A percentile compares a stretch with the other conserved stretches of the same genome.
Evolutionary conservation across 2,888 invertebrate genomes (phyloP).

Genomic region (Leptinotarsa tumamoca): DNA sequence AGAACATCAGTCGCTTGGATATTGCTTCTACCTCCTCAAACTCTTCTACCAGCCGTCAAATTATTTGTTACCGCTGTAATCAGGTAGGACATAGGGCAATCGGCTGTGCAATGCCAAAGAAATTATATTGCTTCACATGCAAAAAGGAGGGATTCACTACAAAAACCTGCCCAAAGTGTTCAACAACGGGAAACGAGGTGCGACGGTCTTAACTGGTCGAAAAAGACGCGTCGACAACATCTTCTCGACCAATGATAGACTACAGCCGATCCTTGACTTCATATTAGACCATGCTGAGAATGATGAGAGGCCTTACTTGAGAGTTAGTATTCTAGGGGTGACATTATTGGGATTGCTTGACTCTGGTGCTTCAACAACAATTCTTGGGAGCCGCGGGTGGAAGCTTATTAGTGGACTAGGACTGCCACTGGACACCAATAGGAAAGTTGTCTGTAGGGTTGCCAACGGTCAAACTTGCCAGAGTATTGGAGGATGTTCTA

Average conservation of each 20-base stretch:
- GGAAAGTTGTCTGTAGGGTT: conserved; percentile 25
- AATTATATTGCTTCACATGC: conserved; percentile 12
- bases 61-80: conserved; percentile 23
- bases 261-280: conserved; percentile 31
- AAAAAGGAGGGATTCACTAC: conserved; percentile 19
- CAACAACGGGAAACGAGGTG: conserved; percentile 18
- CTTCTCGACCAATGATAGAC: conserved; percentile 9
- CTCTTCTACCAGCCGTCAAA: neutral
- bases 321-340: conserved; percentile 25
- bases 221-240: neutral
- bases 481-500: too few relatives aligned
- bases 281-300: conserved; percentile 23
- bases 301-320: too few relatives aligned
- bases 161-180: conserved; percentile 19
- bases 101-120: neutral
- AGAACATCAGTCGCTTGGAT: neutral
- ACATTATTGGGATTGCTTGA: conserved; percentile 34
- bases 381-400: conserved; percentile 18
- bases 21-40: neutral
- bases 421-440: conserved; percentile 2
- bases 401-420: conserved; percentile 5
- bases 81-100: conserved; percentile 23
- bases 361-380: conserved; percentile 21
- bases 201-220: conserved; percentile 25
- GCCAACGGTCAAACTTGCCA: too few relatives aligned